Evolutionary conservation across 2,797 vertebrate species (phyloP).

Genomic region (Falco naumanni): DNA sequence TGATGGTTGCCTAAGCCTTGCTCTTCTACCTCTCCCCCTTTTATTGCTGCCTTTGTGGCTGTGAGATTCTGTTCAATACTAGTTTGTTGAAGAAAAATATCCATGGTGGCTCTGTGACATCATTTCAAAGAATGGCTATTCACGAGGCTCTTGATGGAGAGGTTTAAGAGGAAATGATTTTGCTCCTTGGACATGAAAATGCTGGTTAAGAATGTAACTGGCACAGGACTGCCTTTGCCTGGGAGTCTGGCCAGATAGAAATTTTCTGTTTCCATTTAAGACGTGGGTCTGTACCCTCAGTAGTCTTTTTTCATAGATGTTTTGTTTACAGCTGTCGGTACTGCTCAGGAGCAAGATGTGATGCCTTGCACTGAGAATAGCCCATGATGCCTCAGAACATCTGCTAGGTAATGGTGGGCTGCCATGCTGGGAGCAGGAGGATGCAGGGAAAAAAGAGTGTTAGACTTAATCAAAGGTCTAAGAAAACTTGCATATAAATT

Average conservation of each 20-base stretch:
- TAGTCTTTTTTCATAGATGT: not conserved
- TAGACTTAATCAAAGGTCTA: not conserved
- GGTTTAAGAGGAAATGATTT: constrained; percentile 1
- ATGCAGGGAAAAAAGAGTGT: not conserved
- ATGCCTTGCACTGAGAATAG: not conserved
- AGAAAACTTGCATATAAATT: not conserved
- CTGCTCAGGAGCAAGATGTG: not conserved
- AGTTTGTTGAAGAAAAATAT: not conserved
- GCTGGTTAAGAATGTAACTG: not conserved
- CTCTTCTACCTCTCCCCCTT: not conserved
- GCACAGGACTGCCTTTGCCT: not conserved
- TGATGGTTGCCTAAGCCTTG: not conserved
- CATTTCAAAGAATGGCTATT: not conserved
- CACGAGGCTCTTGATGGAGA: not conserved
- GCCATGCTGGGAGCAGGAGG: not conserved
- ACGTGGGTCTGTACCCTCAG: not conserved
- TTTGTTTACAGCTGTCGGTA: not conserved
- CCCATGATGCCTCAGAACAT: not conserved
- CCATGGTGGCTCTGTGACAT: not conserved
- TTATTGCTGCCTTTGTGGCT: not conserved
- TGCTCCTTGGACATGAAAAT: not conserved
- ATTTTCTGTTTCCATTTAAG: not conserved
- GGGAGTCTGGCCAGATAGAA: not conserved
- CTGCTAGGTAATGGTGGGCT: not conserved
- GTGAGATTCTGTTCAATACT: not conserved